Base-by-base conservation (phyloP, 2,888 invertebrate species). In the Andrena fulva region DNA sequence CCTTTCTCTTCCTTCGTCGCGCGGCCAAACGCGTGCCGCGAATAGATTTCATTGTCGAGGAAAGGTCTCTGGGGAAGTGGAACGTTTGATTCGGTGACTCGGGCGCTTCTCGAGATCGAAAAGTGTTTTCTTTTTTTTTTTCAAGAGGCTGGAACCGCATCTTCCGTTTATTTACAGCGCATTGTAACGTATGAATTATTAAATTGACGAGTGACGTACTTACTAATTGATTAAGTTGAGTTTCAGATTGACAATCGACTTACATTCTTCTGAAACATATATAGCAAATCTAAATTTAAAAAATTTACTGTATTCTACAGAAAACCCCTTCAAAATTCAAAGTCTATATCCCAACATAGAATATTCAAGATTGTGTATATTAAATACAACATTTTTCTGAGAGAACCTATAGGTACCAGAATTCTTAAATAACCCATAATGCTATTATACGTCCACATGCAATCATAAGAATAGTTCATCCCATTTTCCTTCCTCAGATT, bases 1-100 rank as follows among this genome's bases (percentile, higher is more conserved):
- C 31, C 20, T 16, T 77, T 76, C 81, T 85, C 73, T 72, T 69
- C 77, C 50, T 48, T 16, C 67, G 64, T 73, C 50, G 66, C 52
- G 33, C 69, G 80, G 68, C 78, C 67, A 50, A 73, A 82, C 80
- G 75, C 81, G 80, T 86, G 74, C 69, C 67, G 82, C 72, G 85
- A 84, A 90, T 87, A 90, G 87, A 90, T 84, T 85, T 89, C 87
- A 89, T 89, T 90, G 89, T 89, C 89, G 80, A 84, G 77, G 10
- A 56, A 80, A 52, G 54, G 52, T 56, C 63, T 67, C 35, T 52
- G n/a, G 50, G 50, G 33, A 63, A 56, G 59, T 71, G 70, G 48
- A 67, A 66, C 74, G 80, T 87, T 77, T 87, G 87, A 85, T 91
- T 90, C 85, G 85, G 42, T 82, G 90, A 90, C 90, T 88, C 82